Evolutionary conservation across 1,140 invertebrate species (phyloP).

Genomic region (Achatina immaculata): DNA sequence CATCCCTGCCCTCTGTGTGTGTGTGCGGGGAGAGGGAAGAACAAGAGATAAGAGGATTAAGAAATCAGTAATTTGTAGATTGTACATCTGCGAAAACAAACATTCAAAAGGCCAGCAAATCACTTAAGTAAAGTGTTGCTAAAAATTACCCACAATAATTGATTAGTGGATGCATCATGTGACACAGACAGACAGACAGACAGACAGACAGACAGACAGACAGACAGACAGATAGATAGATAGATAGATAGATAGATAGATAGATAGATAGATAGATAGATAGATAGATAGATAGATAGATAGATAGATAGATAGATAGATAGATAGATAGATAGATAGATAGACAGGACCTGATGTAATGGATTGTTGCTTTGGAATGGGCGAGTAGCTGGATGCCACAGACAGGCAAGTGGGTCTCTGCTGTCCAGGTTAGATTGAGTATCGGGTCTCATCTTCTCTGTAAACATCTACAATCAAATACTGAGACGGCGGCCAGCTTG

Average conservation of each 20-base stretch:
- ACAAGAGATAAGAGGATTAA: too few species aligned
- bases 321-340: too few species aligned
- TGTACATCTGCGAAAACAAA: too few species aligned
- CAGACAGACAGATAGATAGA: slow-evolving; percentile 20
- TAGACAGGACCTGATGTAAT: background rate
- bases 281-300: slow-evolving; percentile 17
- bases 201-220: slow-evolving; percentile 16
- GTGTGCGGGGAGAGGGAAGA: too few species aligned
- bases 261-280: slow-evolving; percentile 11
- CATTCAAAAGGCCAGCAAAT: too few species aligned
- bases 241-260: slow-evolving; percentile 24
- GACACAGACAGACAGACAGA: slow-evolving; percentile 13
- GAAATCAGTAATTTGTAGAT: too few species aligned
- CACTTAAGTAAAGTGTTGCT: too few species aligned
- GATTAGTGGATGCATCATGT: too few species aligned
- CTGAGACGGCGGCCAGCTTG: background rate
- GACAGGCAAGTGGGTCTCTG: background rate
- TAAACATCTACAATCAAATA: slow-evolving; percentile 28
- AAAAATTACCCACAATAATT: too few species aligned
- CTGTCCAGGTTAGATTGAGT: background rate
- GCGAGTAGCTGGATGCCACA: background rate
- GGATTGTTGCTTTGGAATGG: background rate
- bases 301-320: background rate
- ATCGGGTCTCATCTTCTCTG: background rate
- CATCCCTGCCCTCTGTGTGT: too few species aligned